These are phyloP conservation scores for Oncorhynchus mykiss DNA, from an alignment of 2,113 vertebrate genomes.

Conservation along the genomic window DNA sequence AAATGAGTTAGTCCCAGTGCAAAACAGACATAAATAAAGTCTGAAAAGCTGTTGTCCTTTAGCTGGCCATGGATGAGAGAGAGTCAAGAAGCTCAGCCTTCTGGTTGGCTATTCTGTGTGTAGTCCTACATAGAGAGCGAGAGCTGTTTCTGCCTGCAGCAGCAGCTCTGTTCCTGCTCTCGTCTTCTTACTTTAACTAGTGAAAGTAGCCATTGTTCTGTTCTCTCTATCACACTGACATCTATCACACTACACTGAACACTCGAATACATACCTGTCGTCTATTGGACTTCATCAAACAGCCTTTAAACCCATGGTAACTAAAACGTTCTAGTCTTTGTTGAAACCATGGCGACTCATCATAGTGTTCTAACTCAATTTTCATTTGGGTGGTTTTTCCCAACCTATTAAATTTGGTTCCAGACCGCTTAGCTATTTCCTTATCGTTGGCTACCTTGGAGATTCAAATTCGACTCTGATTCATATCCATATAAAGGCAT, in stretches of 20 bases:
- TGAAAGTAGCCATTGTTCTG: conserved; percentile 8
- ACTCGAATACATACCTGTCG: no score
- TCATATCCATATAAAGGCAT: not conserved
- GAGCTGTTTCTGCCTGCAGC: not conserved
- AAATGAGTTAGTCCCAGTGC: no score
- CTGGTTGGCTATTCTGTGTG: not conserved
- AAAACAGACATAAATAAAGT: no score
- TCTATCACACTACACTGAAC: not conserved
- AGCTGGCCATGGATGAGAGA: no score
- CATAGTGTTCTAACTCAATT: not conserved
- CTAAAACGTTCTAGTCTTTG: not conserved
- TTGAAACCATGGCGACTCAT: not conserved
- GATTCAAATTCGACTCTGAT: not conserved
- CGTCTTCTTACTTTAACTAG: conserved; percentile 17
- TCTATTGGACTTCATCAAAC: no score
- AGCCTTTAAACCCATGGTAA: no score
- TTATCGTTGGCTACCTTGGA: not conserved
- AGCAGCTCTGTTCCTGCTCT: conserved; percentile 34
- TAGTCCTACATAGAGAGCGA: not conserved
- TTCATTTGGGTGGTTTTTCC: no score
- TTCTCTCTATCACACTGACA: conserved; percentile 4
- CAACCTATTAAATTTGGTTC: no score
- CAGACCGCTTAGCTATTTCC: not conserved
- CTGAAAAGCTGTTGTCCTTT: no score
- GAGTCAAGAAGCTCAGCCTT: not conserved